Evolutionary conservation across 2,113 vertebrate genomes (phyloP).

Genomic region (Paradoxurus hermaphroditus): DNA sequence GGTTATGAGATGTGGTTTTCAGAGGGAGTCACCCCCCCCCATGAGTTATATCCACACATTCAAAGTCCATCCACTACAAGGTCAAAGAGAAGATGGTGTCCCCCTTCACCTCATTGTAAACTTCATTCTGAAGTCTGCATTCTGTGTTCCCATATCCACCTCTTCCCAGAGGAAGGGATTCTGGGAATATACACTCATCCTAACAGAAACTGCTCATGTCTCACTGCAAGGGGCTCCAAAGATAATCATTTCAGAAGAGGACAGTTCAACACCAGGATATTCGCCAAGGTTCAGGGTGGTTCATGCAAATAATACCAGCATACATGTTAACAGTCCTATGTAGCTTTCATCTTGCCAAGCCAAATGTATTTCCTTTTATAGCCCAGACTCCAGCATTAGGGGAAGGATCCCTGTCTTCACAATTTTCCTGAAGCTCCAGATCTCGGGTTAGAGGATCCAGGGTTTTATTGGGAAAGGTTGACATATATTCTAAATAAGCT

Average conservation of each 20-base stretch:
- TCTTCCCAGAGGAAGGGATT: background rate
- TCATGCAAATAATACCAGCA: background rate
- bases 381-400: background rate
- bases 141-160: background rate
- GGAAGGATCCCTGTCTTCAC: background rate
- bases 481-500: too few species aligned
- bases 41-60: background rate
- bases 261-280: background rate
- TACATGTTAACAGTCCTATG: rapidly evolving
- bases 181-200: background rate
- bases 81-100: background rate
- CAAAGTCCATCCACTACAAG: too few species aligned
- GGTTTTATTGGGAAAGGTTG: background rate
- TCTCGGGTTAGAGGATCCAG: background rate
- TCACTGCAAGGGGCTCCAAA: background rate
- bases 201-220: background rate
- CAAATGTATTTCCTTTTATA: background rate
- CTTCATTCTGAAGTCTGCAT: background rate
- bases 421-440: background rate
- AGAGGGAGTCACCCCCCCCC: background rate
- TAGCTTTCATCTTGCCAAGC: background rate
- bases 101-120: too few species aligned
- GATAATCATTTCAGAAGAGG: background rate
- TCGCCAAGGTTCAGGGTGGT: background rate
- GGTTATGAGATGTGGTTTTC: background rate